phyloP scores from a whole-genome alignment of 2,113 vertebrate species.

The Ageneiosus marmoratus region DNA sequence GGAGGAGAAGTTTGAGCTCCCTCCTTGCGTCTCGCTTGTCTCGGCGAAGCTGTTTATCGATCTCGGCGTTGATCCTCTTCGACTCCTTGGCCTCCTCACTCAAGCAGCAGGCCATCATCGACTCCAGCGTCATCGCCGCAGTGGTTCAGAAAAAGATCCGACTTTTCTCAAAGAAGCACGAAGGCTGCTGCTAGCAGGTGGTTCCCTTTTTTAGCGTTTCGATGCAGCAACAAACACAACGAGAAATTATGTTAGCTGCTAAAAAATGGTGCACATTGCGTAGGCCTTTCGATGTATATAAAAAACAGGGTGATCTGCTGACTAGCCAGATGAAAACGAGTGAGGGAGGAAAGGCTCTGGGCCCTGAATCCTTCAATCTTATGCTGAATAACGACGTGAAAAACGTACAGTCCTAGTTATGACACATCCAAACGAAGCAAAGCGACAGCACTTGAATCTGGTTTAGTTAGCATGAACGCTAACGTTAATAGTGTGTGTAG shows the following conservation, averaged over 20 bases:
- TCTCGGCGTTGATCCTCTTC: slow-evolving; percentile 97
- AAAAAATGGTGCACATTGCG: neutral
- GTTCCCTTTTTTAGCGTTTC: neutral
- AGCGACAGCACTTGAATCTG: neutral
- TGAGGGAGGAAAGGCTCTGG: neutral
- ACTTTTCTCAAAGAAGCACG: slow-evolving; percentile 7
- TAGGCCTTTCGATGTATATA: slow-evolving; percentile 9
- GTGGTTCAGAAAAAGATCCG: slow-evolving; percentile 11
- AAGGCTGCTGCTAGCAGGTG: slow-evolving; percentile 15
- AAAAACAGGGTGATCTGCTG: neutral
- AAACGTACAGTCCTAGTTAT: neutral
- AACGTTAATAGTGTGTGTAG: neutral
- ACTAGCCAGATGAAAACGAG: neutral
- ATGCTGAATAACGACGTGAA: no score
- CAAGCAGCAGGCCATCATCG: slow-evolving; percentile 98
- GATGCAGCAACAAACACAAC: neutral
- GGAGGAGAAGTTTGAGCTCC: slow-evolving; percentile 87
- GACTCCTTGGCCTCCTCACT: slow-evolving; percentile 98
- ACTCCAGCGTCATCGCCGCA: slow-evolving; percentile 88
- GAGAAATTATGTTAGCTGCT: neutral
- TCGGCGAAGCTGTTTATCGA: slow-evolving; percentile 94
- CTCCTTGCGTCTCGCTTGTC: slow-evolving; percentile 93
- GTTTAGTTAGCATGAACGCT: neutral
- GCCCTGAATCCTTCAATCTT: neutral
- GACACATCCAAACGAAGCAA: neutral